Base-by-base conservation (phyloP, 2,888 invertebrate species). In the Microplitis manilae region DNA sequence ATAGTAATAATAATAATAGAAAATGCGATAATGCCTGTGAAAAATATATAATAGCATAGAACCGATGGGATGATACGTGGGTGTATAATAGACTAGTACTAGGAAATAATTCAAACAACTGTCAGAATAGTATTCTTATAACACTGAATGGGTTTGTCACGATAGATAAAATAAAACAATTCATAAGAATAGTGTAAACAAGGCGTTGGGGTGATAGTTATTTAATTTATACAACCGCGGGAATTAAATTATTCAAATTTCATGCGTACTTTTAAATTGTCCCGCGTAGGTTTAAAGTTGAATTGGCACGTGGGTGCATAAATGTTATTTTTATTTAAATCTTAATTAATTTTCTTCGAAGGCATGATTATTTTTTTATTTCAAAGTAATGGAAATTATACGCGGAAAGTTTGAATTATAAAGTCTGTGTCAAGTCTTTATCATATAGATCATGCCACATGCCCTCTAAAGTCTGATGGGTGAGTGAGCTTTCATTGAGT, bases 111-210 rank as follows among this genome's bases (percentile, higher is more conserved):
- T 2, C 17, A 50, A 39, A 62, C 68, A 68, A 67, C 67, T 65
- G 68, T 74, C n/a, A 17, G 50, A 50, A 50, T 17, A 64, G 9
- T 20, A 15, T 20, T 75, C 13, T 15, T 68, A 68, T 77, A 79
- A 64, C 38, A 73, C 75, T 77, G 41, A 79, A 79, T 73, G 69
- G 68, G n/a, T 61, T 41, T 60, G 76, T 75, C 79, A 77, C 73
- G 79, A 77, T 68, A 79, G 68, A 13, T 50, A 50, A 68, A 68
- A 39, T 40, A 38, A 60, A 75, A 30, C 75, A 61, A 75, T 72
- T 78, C 62, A 75, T 72, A 67, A 39, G 61, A 70, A 70, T 61
- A 13, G 9, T 50, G 50, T 50, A 50, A 50, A 50, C 50, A 50
- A 50, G 9, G 4, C 8, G 50, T 50, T 50, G 13, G 50, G 50